These are phyloP conservation scores for Datnioides undecimradiatus DNA, from an alignment of 2,113 vertebrate species.

Conservation along the genomic window DNA sequence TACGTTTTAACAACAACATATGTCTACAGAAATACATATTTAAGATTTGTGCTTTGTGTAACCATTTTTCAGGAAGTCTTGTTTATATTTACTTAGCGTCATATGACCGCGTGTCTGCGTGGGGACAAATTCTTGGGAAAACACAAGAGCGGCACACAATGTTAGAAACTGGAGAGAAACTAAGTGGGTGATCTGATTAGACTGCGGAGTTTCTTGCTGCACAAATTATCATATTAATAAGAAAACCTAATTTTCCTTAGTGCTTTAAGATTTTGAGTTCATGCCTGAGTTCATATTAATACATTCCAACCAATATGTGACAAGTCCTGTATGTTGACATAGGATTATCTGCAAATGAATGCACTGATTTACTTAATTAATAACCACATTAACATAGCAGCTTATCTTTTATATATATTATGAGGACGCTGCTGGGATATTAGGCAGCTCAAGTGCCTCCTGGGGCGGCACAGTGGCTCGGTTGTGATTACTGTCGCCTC, in stretches of 20 bases:
- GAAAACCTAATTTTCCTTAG: constrained; percentile 57
- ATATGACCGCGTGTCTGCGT: not conserved
- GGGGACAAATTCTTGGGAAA: not conserved
- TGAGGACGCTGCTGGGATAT: constrained; percentile 44
- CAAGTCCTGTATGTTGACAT: constrained; percentile 45
- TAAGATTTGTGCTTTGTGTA: not conserved
- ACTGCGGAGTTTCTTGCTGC: constrained; percentile 40
- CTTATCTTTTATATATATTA: constrained; percentile 64
- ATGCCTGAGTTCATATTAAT: constrained; percentile 53
- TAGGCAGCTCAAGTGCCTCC: constrained; percentile 49
- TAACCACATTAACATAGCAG: constrained; percentile 61
- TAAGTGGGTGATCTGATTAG: constrained; percentile 47
- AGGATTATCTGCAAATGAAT: constrained; percentile 57
- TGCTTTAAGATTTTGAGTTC: constrained; percentile 45
- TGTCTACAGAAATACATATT: not conserved
- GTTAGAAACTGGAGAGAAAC: constrained; percentile 30
- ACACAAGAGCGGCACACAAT: constrained; percentile 3
- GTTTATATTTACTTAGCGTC: constrained; percentile 27
- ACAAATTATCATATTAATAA: constrained; percentile 74
- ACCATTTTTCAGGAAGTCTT: not conserved
- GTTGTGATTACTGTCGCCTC: constrained; percentile 61
- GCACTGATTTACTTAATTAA: constrained; percentile 65
- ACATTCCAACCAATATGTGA: constrained; percentile 20
- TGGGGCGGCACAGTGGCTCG: constrained; percentile 53
- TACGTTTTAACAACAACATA: not conserved